Evolutionary conservation across 2,113 vertebrate species (phyloP).

Genomic region (Hiodon alosoides): DNA sequence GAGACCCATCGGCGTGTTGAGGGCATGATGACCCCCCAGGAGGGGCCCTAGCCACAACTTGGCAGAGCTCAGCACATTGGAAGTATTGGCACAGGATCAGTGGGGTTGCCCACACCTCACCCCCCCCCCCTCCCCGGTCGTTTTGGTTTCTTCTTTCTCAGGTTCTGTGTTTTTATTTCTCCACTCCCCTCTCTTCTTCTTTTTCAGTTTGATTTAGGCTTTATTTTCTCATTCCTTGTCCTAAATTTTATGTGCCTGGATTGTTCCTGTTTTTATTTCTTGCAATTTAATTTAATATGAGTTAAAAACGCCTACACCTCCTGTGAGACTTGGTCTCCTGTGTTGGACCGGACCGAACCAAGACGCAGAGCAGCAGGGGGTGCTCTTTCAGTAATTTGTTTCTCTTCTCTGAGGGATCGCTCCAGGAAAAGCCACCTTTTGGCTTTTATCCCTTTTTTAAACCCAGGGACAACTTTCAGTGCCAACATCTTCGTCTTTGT

Average conservation of each 20-base stretch:
- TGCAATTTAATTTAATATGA: background rate
- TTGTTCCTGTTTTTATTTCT: constrained; percentile 5
- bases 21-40: constrained; percentile 78
- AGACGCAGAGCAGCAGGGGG: background rate
- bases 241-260: constrained; percentile 6
- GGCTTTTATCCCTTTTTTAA: constrained; percentile 13
- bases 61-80: constrained; percentile 39
- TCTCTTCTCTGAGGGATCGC: constrained; percentile 24
- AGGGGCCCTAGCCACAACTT: constrained; percentile 74
- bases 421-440: constrained; percentile 11
- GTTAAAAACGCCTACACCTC: too few species aligned
- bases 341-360: background rate
- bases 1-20: constrained; percentile 89
- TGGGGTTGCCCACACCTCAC: constrained; percentile 16
- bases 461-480: constrained; percentile 36
- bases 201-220: background rate
- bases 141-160: constrained; percentile 43
- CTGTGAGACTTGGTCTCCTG: too few species aligned
- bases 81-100: constrained; percentile 28
- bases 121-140: constrained; percentile 10
- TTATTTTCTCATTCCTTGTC: background rate
- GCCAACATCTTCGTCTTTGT: constrained; percentile 33
- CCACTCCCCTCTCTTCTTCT: background rate
- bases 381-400: background rate
- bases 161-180: constrained; percentile 31